Evolutionary conservation across 2,113 vertebrate species (phyloP).

Genomic region (Ceyx cyanopectus): DNA sequence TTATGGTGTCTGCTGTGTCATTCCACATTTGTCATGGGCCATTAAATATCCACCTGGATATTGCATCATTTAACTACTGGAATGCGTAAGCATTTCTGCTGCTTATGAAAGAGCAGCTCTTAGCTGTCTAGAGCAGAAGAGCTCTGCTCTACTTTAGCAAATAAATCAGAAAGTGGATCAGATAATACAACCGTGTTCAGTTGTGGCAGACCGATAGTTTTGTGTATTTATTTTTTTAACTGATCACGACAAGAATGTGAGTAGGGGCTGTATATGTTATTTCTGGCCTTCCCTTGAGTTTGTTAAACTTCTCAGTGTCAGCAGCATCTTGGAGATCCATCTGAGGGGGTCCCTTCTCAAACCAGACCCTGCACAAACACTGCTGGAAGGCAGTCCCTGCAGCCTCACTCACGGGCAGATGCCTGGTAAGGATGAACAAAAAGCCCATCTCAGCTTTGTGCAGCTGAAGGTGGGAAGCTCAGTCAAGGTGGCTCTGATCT

Average conservation of each 20-base stretch:
- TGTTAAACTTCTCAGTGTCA: constrained; percentile 37
- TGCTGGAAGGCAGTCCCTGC: neutral
- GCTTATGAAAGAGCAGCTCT: constrained; percentile 51
- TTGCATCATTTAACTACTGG: constrained; percentile 74
- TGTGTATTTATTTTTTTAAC: constrained; percentile 58
- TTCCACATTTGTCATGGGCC: constrained; percentile 70
- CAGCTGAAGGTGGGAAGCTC: neutral
- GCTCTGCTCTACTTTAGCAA: constrained; percentile 37
- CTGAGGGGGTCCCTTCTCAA: neutral
- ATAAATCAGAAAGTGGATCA: constrained; percentile 57
- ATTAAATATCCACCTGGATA: constrained; percentile 77
- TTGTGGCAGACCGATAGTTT: neutral
- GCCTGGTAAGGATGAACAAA: neutral
- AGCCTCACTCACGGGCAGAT: neutral
- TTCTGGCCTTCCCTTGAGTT: constrained; percentile 28
- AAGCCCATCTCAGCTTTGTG: neutral
- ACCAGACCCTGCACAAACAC: neutral
- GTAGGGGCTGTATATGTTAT: neutral
- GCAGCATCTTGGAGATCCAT: neutral
- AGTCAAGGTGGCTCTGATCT: neutral
- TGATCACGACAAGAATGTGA: constrained; percentile 55
- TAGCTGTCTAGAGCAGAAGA: constrained; percentile 17
- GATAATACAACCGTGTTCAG: constrained; percentile 60
- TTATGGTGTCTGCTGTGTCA: constrained; percentile 69
- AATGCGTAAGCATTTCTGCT: constrained; percentile 73